Evolutionary conservation across 2,888 invertebrate species (phyloP).

Genomic region (Malthinus seriepunctatus): DNA sequence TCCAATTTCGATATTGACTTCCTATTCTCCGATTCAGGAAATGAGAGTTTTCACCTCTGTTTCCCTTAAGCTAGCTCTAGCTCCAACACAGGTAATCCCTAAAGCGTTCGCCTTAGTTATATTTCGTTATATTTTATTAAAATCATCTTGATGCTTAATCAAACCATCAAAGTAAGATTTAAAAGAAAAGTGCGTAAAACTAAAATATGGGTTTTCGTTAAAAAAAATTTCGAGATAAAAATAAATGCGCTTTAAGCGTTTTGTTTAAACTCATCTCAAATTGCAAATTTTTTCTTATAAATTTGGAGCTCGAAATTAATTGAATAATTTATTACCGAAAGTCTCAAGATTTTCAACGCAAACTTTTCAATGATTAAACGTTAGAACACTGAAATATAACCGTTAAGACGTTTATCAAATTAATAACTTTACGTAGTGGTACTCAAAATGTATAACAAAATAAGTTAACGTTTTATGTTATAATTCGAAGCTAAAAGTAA

Average conservation of each 20-base stretch:
- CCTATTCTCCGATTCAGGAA: slow-evolving; percentile 12
- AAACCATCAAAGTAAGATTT: not conserved
- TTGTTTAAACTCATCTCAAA: not conserved
- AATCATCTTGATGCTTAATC: slow-evolving; percentile 6
- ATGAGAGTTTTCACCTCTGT: slow-evolving; percentile 23
- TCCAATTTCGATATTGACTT: slow-evolving; percentile 19
- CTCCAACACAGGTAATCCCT: slow-evolving; percentile 10
- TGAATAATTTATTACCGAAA: not conserved
- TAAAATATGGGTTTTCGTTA: too few relatives aligned
- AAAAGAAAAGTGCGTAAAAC: slow-evolving; percentile 3
- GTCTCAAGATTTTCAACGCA: not conserved
- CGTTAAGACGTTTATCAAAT: not conserved
- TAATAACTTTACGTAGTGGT: not conserved
- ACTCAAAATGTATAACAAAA: too few relatives aligned
- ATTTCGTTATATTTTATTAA: slow-evolving; percentile 1
- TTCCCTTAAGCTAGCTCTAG: slow-evolving; percentile 3
- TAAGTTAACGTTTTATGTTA: too few relatives aligned
- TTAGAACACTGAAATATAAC: slow-evolving; percentile 2
- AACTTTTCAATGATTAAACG: not conserved
- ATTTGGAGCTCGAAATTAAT: not conserved
- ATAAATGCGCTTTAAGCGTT: not conserved
- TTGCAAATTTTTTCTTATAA: not conserved
- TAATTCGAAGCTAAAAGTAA: too few relatives aligned
- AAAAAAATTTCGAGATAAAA: too few relatives aligned
- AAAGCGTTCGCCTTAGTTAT: not conserved